These are phyloP conservation scores for Melanophora roralis DNA, from an alignment of 2,888 invertebrate genomes.

Conservation along the genomic window DNA sequence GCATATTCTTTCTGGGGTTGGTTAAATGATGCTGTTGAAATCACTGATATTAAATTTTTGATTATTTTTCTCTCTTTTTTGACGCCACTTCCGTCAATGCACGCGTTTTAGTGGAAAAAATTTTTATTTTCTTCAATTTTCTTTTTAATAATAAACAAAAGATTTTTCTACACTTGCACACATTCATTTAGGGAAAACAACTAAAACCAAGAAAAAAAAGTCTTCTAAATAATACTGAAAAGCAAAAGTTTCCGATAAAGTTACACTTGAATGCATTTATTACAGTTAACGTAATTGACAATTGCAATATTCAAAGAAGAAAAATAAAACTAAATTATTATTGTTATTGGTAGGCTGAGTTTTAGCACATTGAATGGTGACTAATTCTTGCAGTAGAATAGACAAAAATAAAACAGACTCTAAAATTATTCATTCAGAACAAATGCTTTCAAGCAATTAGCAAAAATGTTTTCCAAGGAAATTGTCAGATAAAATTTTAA, in stretches of 20 bases:
- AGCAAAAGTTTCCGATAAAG: conserved; percentile 62
- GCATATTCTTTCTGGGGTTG: conserved; percentile 27
- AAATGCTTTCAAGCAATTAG: conserved; percentile 56
- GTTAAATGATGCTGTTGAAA: conserved; percentile 9
- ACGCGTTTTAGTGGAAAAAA: conserved; percentile 67
- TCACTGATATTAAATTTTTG: conserved; percentile 37
- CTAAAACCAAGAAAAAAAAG: conserved; percentile 6
- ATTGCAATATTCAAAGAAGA: conserved; percentile 39
- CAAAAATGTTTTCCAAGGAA: conserved; percentile 25
- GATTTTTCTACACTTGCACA: conserved; percentile 14
- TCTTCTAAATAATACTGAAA: neutral
- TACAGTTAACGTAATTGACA: conserved; percentile 68
- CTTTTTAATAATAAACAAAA: conserved; percentile 47
- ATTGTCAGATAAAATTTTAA: conserved; percentile 17
- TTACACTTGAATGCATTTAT: conserved; percentile 74
- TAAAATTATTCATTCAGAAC: conserved; percentile 35
- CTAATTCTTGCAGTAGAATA: no score
- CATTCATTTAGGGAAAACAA: conserved; percentile 13
- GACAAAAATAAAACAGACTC: neutral
- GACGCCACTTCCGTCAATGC: conserved; percentile 72
- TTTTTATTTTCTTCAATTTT: conserved; percentile 40
- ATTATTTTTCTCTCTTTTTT: conserved; percentile 59
- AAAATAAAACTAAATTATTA: conserved; percentile 1
- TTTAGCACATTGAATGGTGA: conserved; percentile 17
- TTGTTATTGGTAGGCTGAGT: conserved; percentile 51